Evolutionary conservation across 1,140 invertebrate species (phyloP).

Genomic region (Fopius arisanus): DNA sequence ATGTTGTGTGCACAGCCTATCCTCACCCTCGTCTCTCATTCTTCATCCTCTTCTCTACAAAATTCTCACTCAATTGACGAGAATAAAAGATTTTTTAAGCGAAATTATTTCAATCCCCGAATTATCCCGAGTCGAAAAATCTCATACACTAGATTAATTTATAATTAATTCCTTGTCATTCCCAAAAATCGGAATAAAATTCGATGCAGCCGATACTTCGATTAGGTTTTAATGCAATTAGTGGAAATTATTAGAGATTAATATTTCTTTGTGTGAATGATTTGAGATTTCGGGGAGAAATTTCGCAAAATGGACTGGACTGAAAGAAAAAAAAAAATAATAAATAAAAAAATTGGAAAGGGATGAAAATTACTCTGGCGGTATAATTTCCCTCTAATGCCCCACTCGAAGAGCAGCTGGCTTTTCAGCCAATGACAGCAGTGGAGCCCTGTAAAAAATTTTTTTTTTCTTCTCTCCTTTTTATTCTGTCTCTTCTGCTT

Average conservation of each 20-base stretch:
- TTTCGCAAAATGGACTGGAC: not conserved
- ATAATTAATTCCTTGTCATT: too few species aligned
- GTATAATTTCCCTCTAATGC: slow-evolving; percentile 41
- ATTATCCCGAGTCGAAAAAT: too few species aligned
- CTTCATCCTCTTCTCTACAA: not conserved
- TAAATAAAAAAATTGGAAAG: not conserved
- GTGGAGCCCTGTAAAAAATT: not conserved
- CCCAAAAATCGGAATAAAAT: too few species aligned
- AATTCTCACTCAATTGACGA: slow-evolving; percentile 8
- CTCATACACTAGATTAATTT: too few species aligned
- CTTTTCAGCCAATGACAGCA: slow-evolving; percentile 31
- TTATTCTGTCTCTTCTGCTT: slow-evolving; percentile 21
- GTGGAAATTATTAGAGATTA: too few species aligned
- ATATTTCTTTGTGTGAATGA: too few species aligned
- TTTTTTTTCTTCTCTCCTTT: slow-evolving; percentile 18
- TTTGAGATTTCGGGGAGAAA: too few species aligned
- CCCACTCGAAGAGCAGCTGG: slow-evolving; percentile 47
- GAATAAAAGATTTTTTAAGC: not conserved
- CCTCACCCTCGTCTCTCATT: slow-evolving; percentile 24
- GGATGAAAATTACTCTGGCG: slow-evolving; percentile 33
- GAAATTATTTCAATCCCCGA: not conserved
- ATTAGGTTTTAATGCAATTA: too few species aligned
- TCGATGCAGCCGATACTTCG: too few species aligned
- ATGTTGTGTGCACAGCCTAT: slow-evolving; percentile 51
- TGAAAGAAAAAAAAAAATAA: not conserved